Evolutionary conservation across 2,797 vertebrate species (phyloP), one percentile per base, ranked within the genome.

Genomic region (Melanotaenia trifasciata): DNA sequence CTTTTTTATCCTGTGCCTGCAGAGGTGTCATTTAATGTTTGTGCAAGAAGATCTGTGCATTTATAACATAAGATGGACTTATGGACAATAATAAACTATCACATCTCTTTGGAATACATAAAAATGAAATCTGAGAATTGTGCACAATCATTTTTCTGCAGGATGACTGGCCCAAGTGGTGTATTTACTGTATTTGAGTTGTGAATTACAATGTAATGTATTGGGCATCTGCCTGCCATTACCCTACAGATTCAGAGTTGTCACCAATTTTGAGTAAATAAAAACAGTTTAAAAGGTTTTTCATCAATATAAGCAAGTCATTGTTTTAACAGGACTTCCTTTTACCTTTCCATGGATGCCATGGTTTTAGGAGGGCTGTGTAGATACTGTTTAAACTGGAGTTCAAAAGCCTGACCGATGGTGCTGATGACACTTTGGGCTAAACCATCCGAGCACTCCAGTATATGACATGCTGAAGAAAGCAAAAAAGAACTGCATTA

Each of bases 301-400:
- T 53, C 7, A 30, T 65, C n/a, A 35, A 58, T 50, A 67, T 3
- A 54, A 18, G 33, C 7, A 58, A 7, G 13, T 64, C 18, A 3
- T 56, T 14, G 53, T 11, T 56, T 43, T 59, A 30, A 35, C 50
- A 20, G 35, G 36, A 32, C n/a, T 35, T 43, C 14, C 20, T 7
- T 85, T 88, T 90, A 99, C 98, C 97, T 97, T 72, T 99, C 97
- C 0, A 91, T 82, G 3, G 96, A 94, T 2, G 92, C 83, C 68
- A 93, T 94, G 66, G 91, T 94, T 92, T 96, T 96, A 57, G 97
- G 96, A 8, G 98, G 97, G 78, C 96, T 99, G 92, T 99, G 97
- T 4, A 99, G 94, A 77, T 98, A 98, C 89, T 99, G 97, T 81
- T 97, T 99, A 93, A 99, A 99, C 89, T 98, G 97, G 74, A 99